A percentile compares a stretch with the other conserved stretches of the same genome.
phyloP scores from a whole-genome alignment of 2,797 vertebrate genomes.

The Tadarida brasiliensis region DNA sequence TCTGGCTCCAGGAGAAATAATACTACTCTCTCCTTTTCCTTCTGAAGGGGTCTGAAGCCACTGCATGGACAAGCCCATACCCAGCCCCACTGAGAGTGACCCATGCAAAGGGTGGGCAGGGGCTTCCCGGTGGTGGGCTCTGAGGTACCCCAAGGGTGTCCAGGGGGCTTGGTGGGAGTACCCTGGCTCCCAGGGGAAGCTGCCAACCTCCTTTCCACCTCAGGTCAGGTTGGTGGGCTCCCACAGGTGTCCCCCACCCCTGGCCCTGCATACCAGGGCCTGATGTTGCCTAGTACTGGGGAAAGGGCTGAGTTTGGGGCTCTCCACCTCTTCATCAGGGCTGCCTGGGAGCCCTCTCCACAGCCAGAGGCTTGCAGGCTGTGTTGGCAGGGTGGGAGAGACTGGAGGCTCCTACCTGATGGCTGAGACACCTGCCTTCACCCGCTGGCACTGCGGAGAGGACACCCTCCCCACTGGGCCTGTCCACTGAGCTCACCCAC shows the following conservation, averaged over 20 bases:
- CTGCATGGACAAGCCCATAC: background rate
- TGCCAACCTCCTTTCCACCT: background rate
- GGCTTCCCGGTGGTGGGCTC: background rate
- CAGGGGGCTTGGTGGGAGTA: background rate
- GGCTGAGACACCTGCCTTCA: background rate
- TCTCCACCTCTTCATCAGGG: background rate
- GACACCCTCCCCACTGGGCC: background rate
- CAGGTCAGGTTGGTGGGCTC: background rate
- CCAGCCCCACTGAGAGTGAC: background rate
- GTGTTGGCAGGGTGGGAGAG: background rate
- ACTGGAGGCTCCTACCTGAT: background rate
- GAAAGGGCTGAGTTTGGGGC: background rate
- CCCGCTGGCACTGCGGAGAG: background rate
- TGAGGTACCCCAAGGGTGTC: background rate
- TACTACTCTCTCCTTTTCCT: background rate
- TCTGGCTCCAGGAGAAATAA: background rate
- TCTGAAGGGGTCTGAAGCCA: background rate
- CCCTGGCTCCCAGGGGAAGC: background rate
- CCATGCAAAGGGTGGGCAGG: background rate
- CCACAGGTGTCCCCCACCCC: too few species aligned
- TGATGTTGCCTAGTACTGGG: background rate
- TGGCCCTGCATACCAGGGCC: background rate
- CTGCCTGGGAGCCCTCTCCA: background rate
- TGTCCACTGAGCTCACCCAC: background rate
- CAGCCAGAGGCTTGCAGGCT: background rate